A percentile compares a stretch with the other conserved stretches of the same genome.
phyloP scores from a whole-genome alignment of 2,888 invertebrate species.

The Steinernema scapterisci region DNA sequence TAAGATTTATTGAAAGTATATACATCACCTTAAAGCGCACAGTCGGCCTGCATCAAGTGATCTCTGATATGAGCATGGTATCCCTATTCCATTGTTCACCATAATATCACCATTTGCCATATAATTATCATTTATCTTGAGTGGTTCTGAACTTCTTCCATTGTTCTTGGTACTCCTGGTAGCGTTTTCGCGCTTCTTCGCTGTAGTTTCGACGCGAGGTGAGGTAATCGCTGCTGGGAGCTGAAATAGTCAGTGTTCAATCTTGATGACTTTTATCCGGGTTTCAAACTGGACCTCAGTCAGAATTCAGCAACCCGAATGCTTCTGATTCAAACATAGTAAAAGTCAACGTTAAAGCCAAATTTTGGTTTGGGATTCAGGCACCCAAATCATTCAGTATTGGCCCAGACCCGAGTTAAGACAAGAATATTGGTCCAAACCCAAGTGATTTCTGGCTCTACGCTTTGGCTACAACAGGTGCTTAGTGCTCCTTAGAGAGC shows the following conservation, averaged over 20 bases:
- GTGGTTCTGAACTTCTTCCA: slow-evolving; percentile 27
- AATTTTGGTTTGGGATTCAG: no score
- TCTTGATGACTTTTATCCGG: not conserved
- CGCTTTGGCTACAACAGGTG: no score
- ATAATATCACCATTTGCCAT: not conserved
- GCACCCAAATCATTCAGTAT: no score
- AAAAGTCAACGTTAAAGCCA: no score
- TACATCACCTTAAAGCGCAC: not conserved
- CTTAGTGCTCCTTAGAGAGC: no score
- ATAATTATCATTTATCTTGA: not conserved
- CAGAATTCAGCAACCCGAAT: no score
- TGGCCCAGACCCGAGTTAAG: no score
- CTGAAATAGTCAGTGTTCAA: no score
- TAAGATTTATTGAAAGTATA: not conserved
- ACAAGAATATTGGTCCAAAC: no score
- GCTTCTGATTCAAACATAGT: no score
- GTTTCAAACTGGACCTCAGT: no score
- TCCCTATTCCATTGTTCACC: not conserved
- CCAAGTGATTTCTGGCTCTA: no score
- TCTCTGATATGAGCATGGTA: slow-evolving; percentile 11
- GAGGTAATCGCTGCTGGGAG: slow-evolving; percentile 14
- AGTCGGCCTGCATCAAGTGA: not conserved
- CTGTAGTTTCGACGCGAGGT: slow-evolving; percentile 46
- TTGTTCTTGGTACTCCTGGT: slow-evolving; percentile 64
- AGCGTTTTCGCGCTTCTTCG: slow-evolving; percentile 65